Base-by-base conservation (phyloP, 2,888 invertebrate species). In the Callyntrura guangdongensis region DNA sequence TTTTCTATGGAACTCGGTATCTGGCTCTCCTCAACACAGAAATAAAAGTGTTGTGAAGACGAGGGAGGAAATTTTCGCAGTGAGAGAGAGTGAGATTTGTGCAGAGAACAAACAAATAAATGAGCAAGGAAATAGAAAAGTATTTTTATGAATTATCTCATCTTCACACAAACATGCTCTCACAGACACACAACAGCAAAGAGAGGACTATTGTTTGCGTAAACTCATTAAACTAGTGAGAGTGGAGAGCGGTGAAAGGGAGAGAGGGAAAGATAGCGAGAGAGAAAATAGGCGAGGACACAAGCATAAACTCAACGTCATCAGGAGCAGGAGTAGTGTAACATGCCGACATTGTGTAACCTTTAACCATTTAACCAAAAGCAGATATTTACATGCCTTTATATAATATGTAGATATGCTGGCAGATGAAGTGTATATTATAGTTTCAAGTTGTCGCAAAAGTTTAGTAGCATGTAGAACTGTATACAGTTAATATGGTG, bases 131-230 rank as follows among this genome's bases (percentile, higher is more conserved):
- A 49, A 20, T 77, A 25, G 77, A 77, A 77, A 77, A 49, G 49
- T 25, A 77, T 69, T 69, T 77, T 77, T 77, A 77, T 53, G 49
- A 77, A 77, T 77, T 77, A 77, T 77, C 77, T 49, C 49, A 20
- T 69, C 17, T 36, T 74, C 74, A 17, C 20, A 67, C 36, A 74
- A 17, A 45, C 77, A 77, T 36, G 36, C 36, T 36, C 6, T 17
- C 20, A 77, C 74, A 47, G 17, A 45, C 47, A 74, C 47, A 49
- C 4, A 77, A 36, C 36, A 36, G 36, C 9, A 25, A n/a, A 45
- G 17, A 1, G 9, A 53, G 8, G 25, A 49, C 77, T 77, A 77
- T 53, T 77, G 77, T 77, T 77, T 77, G 49, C 12, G 77, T 77
- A 77, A 77, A 77, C 47, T 77, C 77, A 77, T 77, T 77, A 77